Percentiles rank a stretch among this genome's conserved stretches.
Conservation (phyloP, 2,113 vertebrate species). For the Dryoscopus gambensis region DNA sequence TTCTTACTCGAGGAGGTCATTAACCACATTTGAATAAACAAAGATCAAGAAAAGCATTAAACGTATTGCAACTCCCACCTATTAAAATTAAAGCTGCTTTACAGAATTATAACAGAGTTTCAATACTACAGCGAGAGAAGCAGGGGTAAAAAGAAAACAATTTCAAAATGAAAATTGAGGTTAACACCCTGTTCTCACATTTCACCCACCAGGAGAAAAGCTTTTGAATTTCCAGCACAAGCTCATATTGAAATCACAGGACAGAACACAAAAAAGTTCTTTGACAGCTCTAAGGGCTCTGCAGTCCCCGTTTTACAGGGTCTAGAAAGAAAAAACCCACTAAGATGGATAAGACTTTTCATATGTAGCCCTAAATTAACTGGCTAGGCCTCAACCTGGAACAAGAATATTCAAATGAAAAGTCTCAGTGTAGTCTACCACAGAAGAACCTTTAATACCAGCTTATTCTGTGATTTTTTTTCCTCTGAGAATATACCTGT, state of each 20-base stretch:
- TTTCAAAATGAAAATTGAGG: neutral
- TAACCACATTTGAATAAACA: constrained; percentile 55
- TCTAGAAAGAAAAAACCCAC: neutral
- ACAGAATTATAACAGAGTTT: neutral
- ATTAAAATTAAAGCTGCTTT: constrained; percentile 30
- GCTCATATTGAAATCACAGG: neutral
- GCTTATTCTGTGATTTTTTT: neutral
- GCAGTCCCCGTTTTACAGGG: neutral
- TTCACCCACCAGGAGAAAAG: neutral
- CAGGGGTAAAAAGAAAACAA: neutral
- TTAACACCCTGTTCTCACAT: neutral
- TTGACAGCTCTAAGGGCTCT: neutral
- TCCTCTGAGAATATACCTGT: neutral
- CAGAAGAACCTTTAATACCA: neutral
- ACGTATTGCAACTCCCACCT: neutral
- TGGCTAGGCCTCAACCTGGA: neutral
- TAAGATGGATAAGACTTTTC: neutral
- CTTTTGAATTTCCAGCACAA: neutral
- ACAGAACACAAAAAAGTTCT: neutral
- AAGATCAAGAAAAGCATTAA: constrained; percentile 7
- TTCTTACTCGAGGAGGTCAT: constrained; percentile 20
- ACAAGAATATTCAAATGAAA: neutral
- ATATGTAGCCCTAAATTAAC: neutral
- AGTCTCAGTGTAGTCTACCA: neutral
- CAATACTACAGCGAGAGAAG: neutral